Evolutionary conservation across 1,140 invertebrate genomes (phyloP), one percentile per base, ranked within the genome.

Genomic region (Listronotus oregonensis): DNA sequence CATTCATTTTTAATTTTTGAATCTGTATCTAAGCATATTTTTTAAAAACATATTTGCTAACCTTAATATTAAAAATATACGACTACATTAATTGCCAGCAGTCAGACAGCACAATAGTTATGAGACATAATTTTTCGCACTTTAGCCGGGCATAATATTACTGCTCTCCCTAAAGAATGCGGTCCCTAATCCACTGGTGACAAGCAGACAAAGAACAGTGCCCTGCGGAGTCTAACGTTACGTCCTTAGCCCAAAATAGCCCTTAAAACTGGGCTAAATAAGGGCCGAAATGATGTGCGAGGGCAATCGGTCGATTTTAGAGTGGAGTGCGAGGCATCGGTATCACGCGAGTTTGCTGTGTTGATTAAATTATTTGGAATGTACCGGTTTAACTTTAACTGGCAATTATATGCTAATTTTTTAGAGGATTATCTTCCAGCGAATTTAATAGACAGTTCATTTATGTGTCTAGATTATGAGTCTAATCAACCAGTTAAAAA

Each of bases 151-250:
- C 47, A 61, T 61, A 61, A 42, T 61, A 61, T 61, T 61, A 61
- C 58, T 61, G 43, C 58, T 50, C 58, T 61, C 58, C 58, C 58
- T 42, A 61, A 61, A 61, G 58, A 61, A 61, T 61, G 58, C 58
- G 58, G 47, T 59, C 58, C 58, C 58, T 74, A 71, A 72, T 74
- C 72, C 71, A 59, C 67, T 71, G 72, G 66, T 72, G 72, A 74
- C 71, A 70, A 61, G 65, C 66, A 61, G 64, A 74, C 72, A 74
- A 74, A 67, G 72, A 65, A 61, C 54, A 18, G 60, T 66, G 61
- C 67, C 64, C 67, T 50, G 65, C 67, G 67, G 70, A 64, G 67
- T 66, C 59, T 71, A 61, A 67, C 61, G 64, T 55, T 61, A 54
- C 49, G 52, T 42, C 49, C 59, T 37, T 50, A 32, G 65, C 58